Percentiles rank a stretch among this genome's conserved stretches.
phyloP scores from a whole-genome alignment of 2,113 vertebrate genomes.

The Chlorocebus sabaeus region DNA sequence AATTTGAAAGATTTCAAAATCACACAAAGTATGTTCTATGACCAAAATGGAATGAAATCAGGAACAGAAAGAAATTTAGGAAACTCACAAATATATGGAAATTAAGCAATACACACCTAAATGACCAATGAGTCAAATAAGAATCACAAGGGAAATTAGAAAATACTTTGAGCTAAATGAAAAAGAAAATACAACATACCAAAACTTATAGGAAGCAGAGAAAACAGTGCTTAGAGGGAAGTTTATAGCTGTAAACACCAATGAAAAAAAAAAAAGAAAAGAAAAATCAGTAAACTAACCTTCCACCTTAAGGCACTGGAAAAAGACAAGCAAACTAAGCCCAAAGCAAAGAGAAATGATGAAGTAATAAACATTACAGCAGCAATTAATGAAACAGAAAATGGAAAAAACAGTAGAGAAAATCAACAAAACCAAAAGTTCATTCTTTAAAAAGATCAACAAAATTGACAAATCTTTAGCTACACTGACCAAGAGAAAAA shows the following conservation, averaged over 20 bases:
- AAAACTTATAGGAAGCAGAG: not conserved
- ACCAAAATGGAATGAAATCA: not conserved
- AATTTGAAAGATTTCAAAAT: not conserved
- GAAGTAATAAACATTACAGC: not conserved
- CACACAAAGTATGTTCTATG: not conserved
- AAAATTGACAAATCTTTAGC: not conserved
- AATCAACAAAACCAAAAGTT: not conserved
- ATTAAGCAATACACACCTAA: not conserved
- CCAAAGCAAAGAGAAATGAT: not conserved
- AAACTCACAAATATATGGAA: not conserved
- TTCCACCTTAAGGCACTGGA: not conserved
- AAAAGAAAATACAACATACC: not conserved
- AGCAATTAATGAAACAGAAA: not conserved
- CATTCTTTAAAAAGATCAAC: not conserved
- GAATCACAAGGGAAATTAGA: not conserved
- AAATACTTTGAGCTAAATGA: not conserved
- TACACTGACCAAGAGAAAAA: not conserved
- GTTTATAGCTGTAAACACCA: not conserved
- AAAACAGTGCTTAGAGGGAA: not conserved
- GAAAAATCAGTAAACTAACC: not conserved
- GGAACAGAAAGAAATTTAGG: not conserved
- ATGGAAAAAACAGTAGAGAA: not conserved
- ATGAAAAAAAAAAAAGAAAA: not conserved
- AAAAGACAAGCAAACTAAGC: not conserved
- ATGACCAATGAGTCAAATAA: not conserved